Evolutionary conservation across 2,888 invertebrate genomes (phyloP).

Genomic region (Molorchus minor): DNA sequence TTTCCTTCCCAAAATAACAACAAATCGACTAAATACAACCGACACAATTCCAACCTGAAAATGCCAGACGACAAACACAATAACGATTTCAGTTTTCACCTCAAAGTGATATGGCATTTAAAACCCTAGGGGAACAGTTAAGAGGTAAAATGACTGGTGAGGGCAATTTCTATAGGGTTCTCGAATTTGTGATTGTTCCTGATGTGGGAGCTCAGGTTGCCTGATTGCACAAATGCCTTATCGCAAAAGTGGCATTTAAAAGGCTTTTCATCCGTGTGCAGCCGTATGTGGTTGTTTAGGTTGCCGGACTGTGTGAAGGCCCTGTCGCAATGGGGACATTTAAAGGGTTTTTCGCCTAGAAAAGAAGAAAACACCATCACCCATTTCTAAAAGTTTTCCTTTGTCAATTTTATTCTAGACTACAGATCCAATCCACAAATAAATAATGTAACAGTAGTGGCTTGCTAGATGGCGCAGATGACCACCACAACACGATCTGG

Average conservation of each 20-base stretch:
- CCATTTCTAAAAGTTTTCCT: too few relatives aligned
- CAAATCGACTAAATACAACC: neutral
- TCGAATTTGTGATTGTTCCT: constrained; percentile 59
- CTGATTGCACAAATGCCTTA: constrained; percentile 61
- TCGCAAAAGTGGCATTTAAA: constrained; percentile 62
- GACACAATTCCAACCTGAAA: neutral
- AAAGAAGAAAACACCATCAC: constrained; percentile 17
- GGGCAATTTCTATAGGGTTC: constrained; percentile 2
- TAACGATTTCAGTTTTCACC: neutral
- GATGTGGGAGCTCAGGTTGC: constrained; percentile 59
- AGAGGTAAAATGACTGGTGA: neutral
- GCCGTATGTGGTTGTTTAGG: constrained; percentile 59
- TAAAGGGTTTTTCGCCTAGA: constrained; percentile 57
- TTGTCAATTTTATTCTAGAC: too few relatives aligned
- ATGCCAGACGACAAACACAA: neutral
- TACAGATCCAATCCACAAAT: too few relatives aligned
- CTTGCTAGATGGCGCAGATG: too few relatives aligned
- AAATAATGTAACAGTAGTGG: too few relatives aligned
- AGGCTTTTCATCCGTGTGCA: constrained; percentile 61
- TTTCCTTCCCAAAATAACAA: neutral
- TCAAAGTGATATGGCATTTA: constrained; percentile 13
- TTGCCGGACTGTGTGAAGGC: constrained; percentile 62
- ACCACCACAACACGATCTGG: too few relatives aligned
- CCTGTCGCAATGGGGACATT: constrained; percentile 61
- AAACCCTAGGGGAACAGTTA: neutral